Conservation (phyloP, 2,888 invertebrate genomes). For the Nezara viridula region DNA sequence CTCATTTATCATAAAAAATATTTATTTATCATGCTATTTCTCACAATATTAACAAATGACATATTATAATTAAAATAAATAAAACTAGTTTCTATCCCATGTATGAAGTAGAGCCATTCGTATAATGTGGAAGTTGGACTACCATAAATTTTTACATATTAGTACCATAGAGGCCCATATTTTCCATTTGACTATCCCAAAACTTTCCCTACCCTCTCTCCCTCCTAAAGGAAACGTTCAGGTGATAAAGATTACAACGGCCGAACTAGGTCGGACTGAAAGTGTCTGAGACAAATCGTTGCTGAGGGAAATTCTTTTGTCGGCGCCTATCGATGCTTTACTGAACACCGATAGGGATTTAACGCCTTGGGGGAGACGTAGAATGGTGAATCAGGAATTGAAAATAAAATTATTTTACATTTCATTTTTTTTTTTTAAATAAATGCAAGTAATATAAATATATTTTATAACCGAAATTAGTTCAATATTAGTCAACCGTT, state of each 20-base stretch:
- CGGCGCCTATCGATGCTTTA: background rate
- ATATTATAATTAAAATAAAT: background rate
- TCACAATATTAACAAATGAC: background rate
- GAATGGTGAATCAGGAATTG: background rate
- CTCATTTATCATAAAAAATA: too few species aligned
- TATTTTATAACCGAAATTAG: too few species aligned
- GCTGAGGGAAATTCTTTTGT: conserved; percentile 20
- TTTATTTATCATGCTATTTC: too few species aligned
- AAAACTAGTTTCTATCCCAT: background rate
- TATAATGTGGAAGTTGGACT: background rate
- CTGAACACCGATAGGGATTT: background rate
- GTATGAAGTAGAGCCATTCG: background rate
- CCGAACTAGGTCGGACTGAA: conserved; percentile 13
- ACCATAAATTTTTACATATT: background rate
- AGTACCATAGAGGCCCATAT: background rate
- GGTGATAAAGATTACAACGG: conserved; percentile 18
- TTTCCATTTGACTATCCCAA: background rate
- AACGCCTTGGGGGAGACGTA: background rate
- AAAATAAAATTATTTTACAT: background rate
- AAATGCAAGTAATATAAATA: too few species aligned
- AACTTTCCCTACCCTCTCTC: background rate
- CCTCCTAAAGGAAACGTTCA: background rate
- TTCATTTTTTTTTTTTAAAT: background rate
- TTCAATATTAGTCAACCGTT: too few species aligned
- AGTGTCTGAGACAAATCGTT: conserved; percentile 47